phyloP scores from a whole-genome alignment of 1,140 invertebrate genomes.

The Lasioglossum baleicum region DNA sequence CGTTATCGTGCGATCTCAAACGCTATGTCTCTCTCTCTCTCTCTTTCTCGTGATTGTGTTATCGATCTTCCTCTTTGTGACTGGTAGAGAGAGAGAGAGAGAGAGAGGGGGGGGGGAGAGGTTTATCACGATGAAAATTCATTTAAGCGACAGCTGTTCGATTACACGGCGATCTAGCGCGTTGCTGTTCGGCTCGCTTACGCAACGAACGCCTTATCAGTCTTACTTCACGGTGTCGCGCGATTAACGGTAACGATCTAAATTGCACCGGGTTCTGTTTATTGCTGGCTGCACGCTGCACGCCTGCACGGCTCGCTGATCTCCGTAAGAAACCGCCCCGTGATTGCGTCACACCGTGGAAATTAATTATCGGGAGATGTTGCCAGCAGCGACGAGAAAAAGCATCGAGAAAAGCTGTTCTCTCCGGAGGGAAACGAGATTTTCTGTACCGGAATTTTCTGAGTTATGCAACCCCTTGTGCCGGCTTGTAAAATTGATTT shows the following conservation, averaged over 20 bases:
- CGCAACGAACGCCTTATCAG: conserved; percentile 12
- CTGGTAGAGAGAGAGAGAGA: no score
- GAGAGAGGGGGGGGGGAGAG: neutral
- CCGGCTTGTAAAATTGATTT: no score
- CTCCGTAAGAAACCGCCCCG: neutral
- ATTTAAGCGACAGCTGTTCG: conserved; percentile 49
- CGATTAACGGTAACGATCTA: conserved; percentile 25
- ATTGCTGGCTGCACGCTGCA: conserved; percentile 8
- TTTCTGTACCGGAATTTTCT: no score
- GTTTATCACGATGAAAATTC: conserved; percentile 58
- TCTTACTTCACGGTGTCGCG: conserved; percentile 15
- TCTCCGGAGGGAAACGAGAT: no score
- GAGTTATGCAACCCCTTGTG: no score
- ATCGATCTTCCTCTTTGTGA: neutral
- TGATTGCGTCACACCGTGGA: neutral
- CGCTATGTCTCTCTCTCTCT: conserved; percentile 32
- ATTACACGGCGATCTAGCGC: conserved; percentile 36
- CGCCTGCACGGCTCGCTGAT: neutral
- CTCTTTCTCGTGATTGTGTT: neutral
- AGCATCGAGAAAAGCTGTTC: no score
- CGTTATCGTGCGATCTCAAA: conserved; percentile 52
- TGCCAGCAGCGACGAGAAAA: no score
- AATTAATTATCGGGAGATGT: neutral
- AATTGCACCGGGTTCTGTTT: conserved; percentile 11
- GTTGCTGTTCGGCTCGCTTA: conserved; percentile 9